phyloP scores from a whole-genome alignment of 2,797 vertebrate species.

The Orientallactaga sibirica region DNA sequence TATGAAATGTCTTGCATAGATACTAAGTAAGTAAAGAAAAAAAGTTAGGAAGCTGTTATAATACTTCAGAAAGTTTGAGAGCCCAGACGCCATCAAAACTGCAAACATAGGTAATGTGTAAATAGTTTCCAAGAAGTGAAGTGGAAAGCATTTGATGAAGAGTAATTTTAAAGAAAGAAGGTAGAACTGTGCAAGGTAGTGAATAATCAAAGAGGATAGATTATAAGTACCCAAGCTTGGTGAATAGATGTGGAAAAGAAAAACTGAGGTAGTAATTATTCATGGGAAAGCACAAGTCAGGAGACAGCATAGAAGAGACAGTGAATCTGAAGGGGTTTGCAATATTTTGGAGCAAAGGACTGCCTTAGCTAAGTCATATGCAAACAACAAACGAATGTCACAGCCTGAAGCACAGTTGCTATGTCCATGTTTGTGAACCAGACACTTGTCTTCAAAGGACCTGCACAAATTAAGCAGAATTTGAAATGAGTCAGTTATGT shows the following conservation, averaged over 20 bases:
- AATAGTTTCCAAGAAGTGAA: background rate
- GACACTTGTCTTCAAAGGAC: background rate
- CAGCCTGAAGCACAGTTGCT: background rate
- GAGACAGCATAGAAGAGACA: background rate
- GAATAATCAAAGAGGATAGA: background rate
- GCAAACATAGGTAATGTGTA: background rate
- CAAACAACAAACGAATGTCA: background rate
- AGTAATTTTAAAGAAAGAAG: background rate
- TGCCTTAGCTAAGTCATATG: background rate
- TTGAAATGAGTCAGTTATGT: background rate
- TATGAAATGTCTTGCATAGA: background rate
- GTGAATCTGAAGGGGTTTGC: background rate
- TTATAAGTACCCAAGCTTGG: background rate
- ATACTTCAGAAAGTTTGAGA: background rate
- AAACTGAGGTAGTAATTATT: background rate
- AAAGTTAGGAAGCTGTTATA: slow-evolving; percentile 33
- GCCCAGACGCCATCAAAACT: background rate
- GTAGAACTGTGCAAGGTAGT: background rate
- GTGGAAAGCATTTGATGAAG: background rate
- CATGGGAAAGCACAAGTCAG: background rate
- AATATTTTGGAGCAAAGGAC: background rate
- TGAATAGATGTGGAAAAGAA: background rate
- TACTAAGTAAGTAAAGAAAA: background rate
- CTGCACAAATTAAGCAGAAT: background rate
- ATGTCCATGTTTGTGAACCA: background rate